Percentiles rank a stretch among this genome's conserved stretches.
phyloP scores from a whole-genome alignment of 2,113 vertebrate genomes.

The Melanerpes formicivorus region DNA sequence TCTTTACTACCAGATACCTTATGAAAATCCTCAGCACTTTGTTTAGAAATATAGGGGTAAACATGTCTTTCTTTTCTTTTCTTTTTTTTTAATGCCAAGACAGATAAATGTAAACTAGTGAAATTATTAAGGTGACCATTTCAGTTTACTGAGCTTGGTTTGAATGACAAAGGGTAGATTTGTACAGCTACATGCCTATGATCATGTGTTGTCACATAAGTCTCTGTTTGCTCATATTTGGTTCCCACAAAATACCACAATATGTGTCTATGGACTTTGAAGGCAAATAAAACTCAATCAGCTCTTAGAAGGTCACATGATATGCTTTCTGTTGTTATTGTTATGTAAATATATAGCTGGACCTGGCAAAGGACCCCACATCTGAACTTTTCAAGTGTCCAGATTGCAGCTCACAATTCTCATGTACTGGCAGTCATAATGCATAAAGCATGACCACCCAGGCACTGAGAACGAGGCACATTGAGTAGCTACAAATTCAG shows the following conservation, averaged over 20 bases:
- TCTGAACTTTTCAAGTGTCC: background rate
- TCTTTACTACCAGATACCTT: background rate
- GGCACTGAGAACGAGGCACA: background rate
- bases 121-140: background rate
- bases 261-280: background rate
- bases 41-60: background rate
- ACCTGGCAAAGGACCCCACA: background rate
- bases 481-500: background rate
- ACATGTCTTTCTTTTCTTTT: background rate
- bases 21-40: background rate
- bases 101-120: background rate
- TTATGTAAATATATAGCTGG: background rate
- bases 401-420: background rate
- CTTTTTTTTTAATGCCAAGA: background rate
- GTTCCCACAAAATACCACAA: background rate
- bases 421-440: background rate
- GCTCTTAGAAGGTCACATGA: background rate
- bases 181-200: background rate
- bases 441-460: constrained; percentile 18
- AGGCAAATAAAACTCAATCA: background rate
- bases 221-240: background rate
- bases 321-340: background rate
- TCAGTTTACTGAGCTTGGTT: background rate
- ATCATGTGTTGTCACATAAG: background rate
- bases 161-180: background rate